These are phyloP conservation scores for Arenicola marina DNA, from an alignment of 2,888 invertebrate genomes.

Conservation along the genomic window DNA sequence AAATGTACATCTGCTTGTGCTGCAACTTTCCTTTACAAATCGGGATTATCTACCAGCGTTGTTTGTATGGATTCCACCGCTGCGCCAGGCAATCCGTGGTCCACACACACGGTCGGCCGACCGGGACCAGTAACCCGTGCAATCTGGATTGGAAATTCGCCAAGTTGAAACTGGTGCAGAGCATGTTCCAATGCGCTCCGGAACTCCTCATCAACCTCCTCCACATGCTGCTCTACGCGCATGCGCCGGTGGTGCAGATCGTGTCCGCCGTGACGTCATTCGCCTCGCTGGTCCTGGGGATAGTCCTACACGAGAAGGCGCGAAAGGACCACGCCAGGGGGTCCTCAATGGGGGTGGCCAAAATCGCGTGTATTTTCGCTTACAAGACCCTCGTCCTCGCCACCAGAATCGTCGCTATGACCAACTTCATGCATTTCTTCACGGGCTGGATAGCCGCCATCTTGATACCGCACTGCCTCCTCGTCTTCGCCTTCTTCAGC, in stretches of 20 bases:
- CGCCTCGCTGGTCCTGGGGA: constrained; percentile 15
- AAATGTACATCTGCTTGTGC: constrained; percentile 15
- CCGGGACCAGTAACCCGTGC: not conserved
- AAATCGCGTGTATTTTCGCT: constrained; percentile 13
- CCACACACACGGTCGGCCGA: not conserved
- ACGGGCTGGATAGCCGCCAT: constrained; percentile 15
- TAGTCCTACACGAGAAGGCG: constrained; percentile 20
- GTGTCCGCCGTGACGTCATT: constrained; percentile 20
- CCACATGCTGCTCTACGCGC: constrained; percentile 14
- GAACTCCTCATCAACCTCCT: constrained; percentile 22
- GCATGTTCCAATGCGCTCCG: constrained; percentile 24
- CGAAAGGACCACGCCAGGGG: constrained; percentile 19
- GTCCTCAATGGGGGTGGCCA: constrained; percentile 2
- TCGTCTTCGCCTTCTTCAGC: constrained; percentile 18
- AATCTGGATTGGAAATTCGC: constrained; percentile 21
- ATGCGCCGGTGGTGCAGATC: constrained; percentile 3
- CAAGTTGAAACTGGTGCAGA: constrained; percentile 26
- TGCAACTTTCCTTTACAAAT: constrained; percentile 29
- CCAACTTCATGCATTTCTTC: constrained; percentile 19
- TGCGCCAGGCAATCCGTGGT: not conserved
- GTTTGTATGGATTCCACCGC: not conserved
- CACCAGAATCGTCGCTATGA: constrained; percentile 17
- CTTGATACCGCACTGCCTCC: constrained; percentile 16
- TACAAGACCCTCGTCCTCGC: constrained; percentile 16
- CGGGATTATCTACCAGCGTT: constrained; percentile 21